A percentile compares a stretch with the other conserved stretches of the same genome.
Evolutionary conservation across 1,140 invertebrate species (phyloP).

Genomic region (Drosophila nannoptera): DNA sequence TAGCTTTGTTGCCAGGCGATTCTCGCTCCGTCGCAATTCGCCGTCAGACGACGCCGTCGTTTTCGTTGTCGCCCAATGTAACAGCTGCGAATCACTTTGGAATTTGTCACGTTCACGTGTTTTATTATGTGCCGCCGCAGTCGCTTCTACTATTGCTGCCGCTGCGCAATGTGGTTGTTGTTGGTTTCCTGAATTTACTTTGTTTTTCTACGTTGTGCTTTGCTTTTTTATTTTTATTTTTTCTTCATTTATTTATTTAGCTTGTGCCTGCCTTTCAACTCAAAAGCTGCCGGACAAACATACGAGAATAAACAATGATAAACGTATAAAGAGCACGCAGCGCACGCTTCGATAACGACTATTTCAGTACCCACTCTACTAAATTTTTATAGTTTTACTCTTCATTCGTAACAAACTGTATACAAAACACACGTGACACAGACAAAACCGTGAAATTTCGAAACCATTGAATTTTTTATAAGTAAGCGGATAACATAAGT

Average conservation of each 20-base stretch:
- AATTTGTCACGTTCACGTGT: conserved; percentile 77
- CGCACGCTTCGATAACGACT: conserved; percentile 31
- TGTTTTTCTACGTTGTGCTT: conserved; percentile 49
- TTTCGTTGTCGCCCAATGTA: conserved; percentile 58
- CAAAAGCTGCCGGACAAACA: conserved; percentile 29
- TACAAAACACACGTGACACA: too few species aligned
- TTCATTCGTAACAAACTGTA: too few species aligned
- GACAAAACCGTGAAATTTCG: too few species aligned
- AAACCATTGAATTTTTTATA: too few species aligned
- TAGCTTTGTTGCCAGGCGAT: conserved; percentile 67
- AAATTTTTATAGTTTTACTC: conserved; percentile 9
- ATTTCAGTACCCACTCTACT: not conserved
- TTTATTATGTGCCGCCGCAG: conserved; percentile 62
- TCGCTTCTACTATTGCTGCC: conserved; percentile 18
- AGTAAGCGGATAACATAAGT: too few species aligned
- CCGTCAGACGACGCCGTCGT: conserved; percentile 21
- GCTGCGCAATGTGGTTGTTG: conserved; percentile 28
- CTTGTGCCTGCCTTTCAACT: conserved; percentile 34
- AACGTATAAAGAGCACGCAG: conserved; percentile 32
- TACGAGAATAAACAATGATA: conserved; percentile 17
- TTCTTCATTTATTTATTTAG: conserved; percentile 16
- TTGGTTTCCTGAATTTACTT: conserved; percentile 37
- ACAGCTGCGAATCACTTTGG: conserved; percentile 57
- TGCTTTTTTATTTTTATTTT: not conserved
- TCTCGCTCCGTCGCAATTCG: conserved; percentile 35